Base-by-base conservation (phyloP, 2,113 vertebrate species). In the Stercorarius parasiticus region DNA sequence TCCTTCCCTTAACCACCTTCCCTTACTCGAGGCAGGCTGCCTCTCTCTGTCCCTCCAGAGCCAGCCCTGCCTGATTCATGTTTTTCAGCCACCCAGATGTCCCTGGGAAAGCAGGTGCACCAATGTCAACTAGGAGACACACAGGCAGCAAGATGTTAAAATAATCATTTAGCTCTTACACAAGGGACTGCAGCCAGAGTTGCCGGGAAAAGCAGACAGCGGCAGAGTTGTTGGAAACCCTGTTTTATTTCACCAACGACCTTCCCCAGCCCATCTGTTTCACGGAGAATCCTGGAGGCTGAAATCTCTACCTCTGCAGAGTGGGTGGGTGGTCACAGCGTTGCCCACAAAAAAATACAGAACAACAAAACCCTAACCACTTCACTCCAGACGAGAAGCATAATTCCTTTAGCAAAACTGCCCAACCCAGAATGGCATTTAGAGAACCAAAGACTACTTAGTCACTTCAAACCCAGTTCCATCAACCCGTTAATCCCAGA, bases 151-250 rank as follows among this genome's bases (percentile, higher is more conserved):
- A 73, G 74, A 45, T 27, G 50, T 82, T 85, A 61, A 94, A 84
- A 45, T 15, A 49, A 77, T 50, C n/a, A 17, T 17, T 27, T 50
- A 12, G 49, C 22, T 56, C 52, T 38, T 13, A 47, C 27, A 71
- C 87, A 20, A 36, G 53, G 59, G 67, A 78, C 62, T 6, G 47
- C 85, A 83, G 71, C 47, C 82, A 77, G 85, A 83, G 78, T 6
- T 94, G 94, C 82, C 80, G 93, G 88, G 78, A 89, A 83, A 36
- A 71, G 91, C 77, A 92, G 91, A 36, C 62, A 83, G 77, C 1
- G 81, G 72, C 82, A 72, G 87, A 47, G 34, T 17, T 49, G 58
- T 49, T 92, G 88, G 59, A 95, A 95, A 84, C 21, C 62, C 52
- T 49, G 40, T 21, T 87, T 77, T 67, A 62, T 67, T 77, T 27